Base-by-base conservation (phyloP, 2,113 vertebrate species). In the Festucalex cinctus region DNA sequence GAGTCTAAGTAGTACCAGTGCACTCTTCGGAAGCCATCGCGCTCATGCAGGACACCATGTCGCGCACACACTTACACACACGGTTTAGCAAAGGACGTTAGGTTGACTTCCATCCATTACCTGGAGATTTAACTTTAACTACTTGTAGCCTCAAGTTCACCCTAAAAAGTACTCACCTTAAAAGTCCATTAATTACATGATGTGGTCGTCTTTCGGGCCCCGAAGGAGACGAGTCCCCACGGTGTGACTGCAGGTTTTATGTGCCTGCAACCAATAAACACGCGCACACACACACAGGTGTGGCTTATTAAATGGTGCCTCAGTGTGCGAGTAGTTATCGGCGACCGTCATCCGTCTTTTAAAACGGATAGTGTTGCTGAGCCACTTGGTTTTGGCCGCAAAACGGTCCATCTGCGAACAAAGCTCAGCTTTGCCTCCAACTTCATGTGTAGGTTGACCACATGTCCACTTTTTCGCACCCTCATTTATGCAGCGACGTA, bases 341-440 rank as follows among this genome's bases (percentile, higher is more conserved):
- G 79, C 67, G 64, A 73, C 61, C 70, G 71, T 86, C 86, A 89
- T 90, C 87, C 80, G 83, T 89, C 83, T 87, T 82, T 86, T 83
- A 78, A 69, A 80, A 81, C 75, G 82, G 83, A 88, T 86, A 73
- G 69, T 79, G 84, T 72, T 62, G 74, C 82, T 83, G 68, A 79
- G 80, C 75, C 79, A 78, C 53, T 74, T 69, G 71, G 78, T 22
- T 71, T 75, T 83, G 78, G 76, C 83, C 69, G 77, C 26, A 58
- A 76, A 73, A 70, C 71, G 73, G 71, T 80, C 79, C 72, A 71
- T 73, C 74, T 76, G 28, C 63, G 70, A 69, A 80, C 67, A 76
- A 19, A 19, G 39, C 12, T 12, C 9, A 41, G 39, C 39, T 41
- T 9, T 12, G 39, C 39, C 39, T 41, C 39, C 39, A 41, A 9